Base-by-base conservation (phyloP, 2,113 vertebrate genomes). In the Antennarius striatus region DNA sequence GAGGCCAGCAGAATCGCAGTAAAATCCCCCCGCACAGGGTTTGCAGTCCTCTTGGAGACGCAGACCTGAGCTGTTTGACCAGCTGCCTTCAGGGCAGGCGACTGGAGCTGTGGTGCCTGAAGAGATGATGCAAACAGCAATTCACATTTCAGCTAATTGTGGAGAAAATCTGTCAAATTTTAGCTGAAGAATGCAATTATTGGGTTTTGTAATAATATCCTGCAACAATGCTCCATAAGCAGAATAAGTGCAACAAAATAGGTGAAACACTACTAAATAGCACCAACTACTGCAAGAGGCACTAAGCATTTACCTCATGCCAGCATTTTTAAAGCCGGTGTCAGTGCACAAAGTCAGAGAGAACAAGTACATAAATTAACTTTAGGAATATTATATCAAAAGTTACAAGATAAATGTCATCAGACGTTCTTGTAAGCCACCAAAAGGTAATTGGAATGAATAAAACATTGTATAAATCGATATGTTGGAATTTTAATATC, bases 41-140 rank as follows among this genome's bases (percentile, higher is more conserved):
- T 75, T 88, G 70, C 95, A 96, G 2, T 92, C 88, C 10, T 75
- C 78, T 43, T 71, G 76, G 1, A 47, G 86, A 39, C 57, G 78
- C 4, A 87, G 77, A 8, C 95, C 95, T 67, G 92, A 91, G 4
- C 53, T 80, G 72, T 88, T 89, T 12, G 94, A 91, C 94, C 93
- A 96, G 0, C 92, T 95, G 58, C 96, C 96, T 61, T 77, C 43
- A 13, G 94, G 94, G 63, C 96, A 98, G 4, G 56, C 76, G 40
- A 88, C 1, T 0, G 95, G 95, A 42, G 69, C 63, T 0, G 53
- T 67, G 13, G 93, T 79, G 49, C 95, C 96, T 98, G 49, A 5
- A 65, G 70, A 52, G 32, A n/a, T 4, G n/a, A 73, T 3, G 51
- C 28, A 68, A 47, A 56, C 6, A 3, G 30, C 39, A 66, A 50